phyloP scores from a whole-genome alignment of 2,888 invertebrate genomes.

The Campoletis raptor region DNA sequence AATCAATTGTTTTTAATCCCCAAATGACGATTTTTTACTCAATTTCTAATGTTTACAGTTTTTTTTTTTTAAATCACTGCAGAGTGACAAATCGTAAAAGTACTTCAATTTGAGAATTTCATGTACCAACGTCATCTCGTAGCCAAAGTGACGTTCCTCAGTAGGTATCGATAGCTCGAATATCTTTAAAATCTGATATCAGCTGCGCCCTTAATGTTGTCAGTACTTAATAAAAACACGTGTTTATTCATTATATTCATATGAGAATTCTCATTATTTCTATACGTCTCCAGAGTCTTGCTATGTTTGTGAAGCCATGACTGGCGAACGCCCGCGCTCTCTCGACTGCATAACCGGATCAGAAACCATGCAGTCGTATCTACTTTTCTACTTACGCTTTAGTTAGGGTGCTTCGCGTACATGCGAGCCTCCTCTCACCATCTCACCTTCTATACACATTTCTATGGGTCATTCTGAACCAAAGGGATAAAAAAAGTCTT shows the following conservation, averaged over 20 bases:
- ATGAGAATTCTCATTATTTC: constrained; percentile 24
- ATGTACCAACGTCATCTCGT: not conserved
- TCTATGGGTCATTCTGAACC: constrained; percentile 2
- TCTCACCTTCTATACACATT: not conserved
- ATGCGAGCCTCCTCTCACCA: constrained; percentile 72
- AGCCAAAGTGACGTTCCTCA: not conserved
- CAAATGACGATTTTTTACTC: not conserved
- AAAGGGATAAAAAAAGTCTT: not conserved
- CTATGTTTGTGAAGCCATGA: constrained; percentile 77
- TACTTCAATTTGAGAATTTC: not conserved
- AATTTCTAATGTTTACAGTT: not conserved
- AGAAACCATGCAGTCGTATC: constrained; percentile 85
- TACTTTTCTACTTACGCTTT: constrained; percentile 83
- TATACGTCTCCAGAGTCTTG: constrained; percentile 18
- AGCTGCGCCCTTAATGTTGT: not conserved
- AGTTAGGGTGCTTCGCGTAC: constrained; percentile 82
- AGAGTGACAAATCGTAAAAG: not conserved
- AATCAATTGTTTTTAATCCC: not conserved
- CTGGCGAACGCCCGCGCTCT: constrained; percentile 71
- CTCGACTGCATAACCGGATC: constrained; percentile 82
- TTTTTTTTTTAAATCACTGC: not conserved
- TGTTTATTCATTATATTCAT: constrained; percentile 1
- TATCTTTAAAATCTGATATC: not conserved
- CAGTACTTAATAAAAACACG: not conserved
- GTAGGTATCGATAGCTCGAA: not conserved